Base-by-base conservation (phyloP, 2,888 invertebrate genomes). In the Amphipoea oculea region DNA sequence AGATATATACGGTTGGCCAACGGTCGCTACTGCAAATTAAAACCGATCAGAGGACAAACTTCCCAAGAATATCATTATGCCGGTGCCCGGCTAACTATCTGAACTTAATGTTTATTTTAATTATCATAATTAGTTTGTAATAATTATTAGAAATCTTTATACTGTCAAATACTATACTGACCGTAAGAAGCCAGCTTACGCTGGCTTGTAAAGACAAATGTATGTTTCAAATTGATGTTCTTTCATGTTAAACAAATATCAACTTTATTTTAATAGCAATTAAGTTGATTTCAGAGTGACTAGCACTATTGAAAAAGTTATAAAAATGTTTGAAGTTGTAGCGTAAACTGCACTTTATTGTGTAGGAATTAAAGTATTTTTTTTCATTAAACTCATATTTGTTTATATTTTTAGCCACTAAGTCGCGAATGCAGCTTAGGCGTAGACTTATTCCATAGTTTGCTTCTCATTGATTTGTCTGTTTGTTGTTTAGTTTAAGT, bases 11-110 rank as follows among this genome's bases (percentile, higher is more conserved):
- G 11, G 20, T 40, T 76, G 62, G 6, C 14, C 9, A 73, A 48
- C n/a, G 76, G 76, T 29, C 73, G 60, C 14, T 69, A 51, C 12
- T 45, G 20, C 68, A 68, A 29, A 63, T 36, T 63, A 3, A 63
- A 63, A 17, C 17, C 29, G 29, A 36, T 63, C 29, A 63, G 2
- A 62, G 62, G 6, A 29, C 29, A 14, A 29, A 2, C 14, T 62
- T 14, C 14, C 6, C 5, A 62, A 63, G 17, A 29, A 29, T 36
- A 36, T 63, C 29, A 29, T 2, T 7, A 17, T 29, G 12, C 1
- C 14, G n/a, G 29, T n/a, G 14, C n/a, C 42, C 42, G 14, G 14
- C 42, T 67, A 67, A n/a, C 4, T 42, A 42, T 67, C 45, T n/a
- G 11, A n/a, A 23, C 6, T 1, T 40, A 62, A 62, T 29, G 29